Conservation (phyloP, 2,888 invertebrate genomes). For the Aphodius granarius region DNA sequence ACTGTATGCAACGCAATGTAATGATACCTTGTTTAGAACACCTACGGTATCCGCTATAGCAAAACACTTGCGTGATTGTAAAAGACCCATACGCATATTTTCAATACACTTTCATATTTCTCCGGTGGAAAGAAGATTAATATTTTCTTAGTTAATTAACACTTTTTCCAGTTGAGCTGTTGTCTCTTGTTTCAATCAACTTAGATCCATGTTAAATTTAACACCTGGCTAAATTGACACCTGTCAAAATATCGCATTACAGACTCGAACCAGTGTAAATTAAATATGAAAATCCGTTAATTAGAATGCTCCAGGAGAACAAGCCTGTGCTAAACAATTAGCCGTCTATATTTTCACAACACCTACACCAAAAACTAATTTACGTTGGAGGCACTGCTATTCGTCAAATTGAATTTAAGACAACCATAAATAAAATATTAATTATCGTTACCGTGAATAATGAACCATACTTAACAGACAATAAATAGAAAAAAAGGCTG, state of each 20-base stretch:
- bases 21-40: not conserved
- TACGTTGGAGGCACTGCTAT: not conserved
- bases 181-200: not conserved
- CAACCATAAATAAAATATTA: not conserved
- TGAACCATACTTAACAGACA: not conserved
- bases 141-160: not conserved
- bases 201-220: not conserved
- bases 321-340: not conserved
- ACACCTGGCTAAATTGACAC: not conserved
- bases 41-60: not conserved
- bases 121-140: not conserved
- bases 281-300: slow-evolving; percentile 1
- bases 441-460: not conserved
- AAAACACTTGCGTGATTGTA: not conserved
- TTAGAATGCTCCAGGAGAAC: not conserved
- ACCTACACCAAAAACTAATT: not conserved
- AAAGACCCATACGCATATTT: not conserved
- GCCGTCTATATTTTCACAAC: not conserved
- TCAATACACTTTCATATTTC: not conserved
- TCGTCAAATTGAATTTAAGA: not conserved
- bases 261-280: not conserved
- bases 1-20: not conserved
- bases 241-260: not conserved
- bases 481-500: not conserved
- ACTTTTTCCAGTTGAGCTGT: not conserved